phyloP scores from a whole-genome alignment of 2,113 vertebrate genomes.

The Pelecanus crispus region DNA sequence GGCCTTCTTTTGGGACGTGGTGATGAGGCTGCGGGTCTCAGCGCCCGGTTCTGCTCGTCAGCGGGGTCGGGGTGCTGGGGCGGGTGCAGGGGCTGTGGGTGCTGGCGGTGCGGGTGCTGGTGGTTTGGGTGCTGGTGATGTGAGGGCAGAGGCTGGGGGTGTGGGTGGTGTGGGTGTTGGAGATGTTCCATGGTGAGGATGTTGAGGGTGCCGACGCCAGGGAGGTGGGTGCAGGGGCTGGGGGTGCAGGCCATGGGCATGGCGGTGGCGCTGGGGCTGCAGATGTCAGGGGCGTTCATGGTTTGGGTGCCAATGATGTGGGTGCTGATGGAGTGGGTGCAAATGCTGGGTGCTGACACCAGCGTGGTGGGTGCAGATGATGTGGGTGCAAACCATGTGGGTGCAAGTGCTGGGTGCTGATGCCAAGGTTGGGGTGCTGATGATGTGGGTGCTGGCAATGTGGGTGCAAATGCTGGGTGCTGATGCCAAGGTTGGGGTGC shows the following conservation, averaged over 20 bases:
- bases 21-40: too few relatives aligned
- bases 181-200: too few relatives aligned
- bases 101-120: background rate
- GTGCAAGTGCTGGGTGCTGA: too few relatives aligned
- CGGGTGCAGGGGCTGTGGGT: background rate
- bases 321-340: background rate
- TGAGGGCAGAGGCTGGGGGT: background rate
- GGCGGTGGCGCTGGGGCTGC: too few relatives aligned
- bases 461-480: too few relatives aligned
- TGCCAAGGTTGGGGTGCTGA: too few relatives aligned
- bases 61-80: background rate
- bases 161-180: background rate
- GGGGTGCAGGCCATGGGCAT: background rate
- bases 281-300: background rate
- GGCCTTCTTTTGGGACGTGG: background rate
- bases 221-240: background rate
- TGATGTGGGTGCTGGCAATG: too few relatives aligned
- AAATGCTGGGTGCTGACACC: background rate
- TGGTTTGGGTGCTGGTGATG: background rate
- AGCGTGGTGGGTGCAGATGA: too few relatives aligned
- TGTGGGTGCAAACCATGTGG: too few relatives aligned
- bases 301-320: background rate
- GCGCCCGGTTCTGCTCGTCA: background rate
- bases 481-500: too few relatives aligned
- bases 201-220: background rate